Base-by-base conservation (phyloP, 1,140 invertebrate species). In the Zaprionus nigranus region DNA sequence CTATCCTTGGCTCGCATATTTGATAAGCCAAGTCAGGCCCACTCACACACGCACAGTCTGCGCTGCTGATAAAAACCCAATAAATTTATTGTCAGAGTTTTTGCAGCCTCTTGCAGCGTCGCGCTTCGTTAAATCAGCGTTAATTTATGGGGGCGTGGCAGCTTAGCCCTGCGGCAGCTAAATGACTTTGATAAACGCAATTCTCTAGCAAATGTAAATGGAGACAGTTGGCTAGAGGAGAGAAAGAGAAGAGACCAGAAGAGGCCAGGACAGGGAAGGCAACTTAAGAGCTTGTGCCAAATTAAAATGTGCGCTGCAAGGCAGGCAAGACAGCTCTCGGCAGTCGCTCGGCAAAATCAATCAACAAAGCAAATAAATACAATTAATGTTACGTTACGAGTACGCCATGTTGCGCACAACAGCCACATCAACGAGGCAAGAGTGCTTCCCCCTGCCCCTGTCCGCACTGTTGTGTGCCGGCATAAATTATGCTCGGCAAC, bases 101-200 rank as follows among this genome's bases (percentile, higher is more conserved):
- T 59, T 54, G 51, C 46, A 60, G 6, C 30, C 36, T 59, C 34
- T 15, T 73, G 5, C 38, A 15, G 38, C 58, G 24, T 56, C 75
- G 79, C 74, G 83, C 81, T 87, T 88, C 84, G 83, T 88, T 87
- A 87, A 88, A 75, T 88, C 69, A 56, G 75, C 83, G 78, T 84
- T 87, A 87, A 87, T 87, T 87, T 87, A 87, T 87, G 84, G 78
- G 74, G 83, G 79, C 83, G 79, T 86, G 76, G 70, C 54, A 22
- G n/a, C n/a, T 58, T 46, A 70, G 61, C 65, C 78, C 56, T 46
- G 59, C 24, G 26, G 68, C 68, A 28, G 82, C 82, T 68, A 81
- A 84, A 84, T 83, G 84, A 84, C 84, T 87, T 87, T 87, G 78
- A 87, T 83, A 87, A 87, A 88, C 78, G 81, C 87, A 84, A 88